Conservation (phyloP, 2,113 vertebrate genomes). For the Oryzias melastigma region DNA sequence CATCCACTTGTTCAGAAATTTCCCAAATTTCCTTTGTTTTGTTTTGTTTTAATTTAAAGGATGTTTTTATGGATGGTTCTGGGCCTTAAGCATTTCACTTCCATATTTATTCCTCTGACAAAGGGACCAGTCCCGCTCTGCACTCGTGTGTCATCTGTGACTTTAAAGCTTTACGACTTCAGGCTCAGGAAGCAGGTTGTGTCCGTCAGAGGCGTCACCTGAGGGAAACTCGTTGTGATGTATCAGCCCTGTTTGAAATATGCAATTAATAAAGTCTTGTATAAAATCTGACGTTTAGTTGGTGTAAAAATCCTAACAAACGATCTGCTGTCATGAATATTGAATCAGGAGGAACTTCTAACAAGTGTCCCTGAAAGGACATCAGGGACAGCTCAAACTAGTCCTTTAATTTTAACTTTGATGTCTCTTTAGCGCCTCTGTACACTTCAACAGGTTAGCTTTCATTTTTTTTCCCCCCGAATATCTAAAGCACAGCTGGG, state of each 20-base stretch:
- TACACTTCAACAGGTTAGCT: too few species aligned
- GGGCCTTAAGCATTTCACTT: slow-evolving; percentile 19
- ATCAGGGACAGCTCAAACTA: too few species aligned
- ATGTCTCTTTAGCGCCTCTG: too few species aligned
- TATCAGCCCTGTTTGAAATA: slow-evolving; percentile 65
- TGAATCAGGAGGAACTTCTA: too few species aligned
- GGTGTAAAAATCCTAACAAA: not conserved
- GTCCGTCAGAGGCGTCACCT: slow-evolving; percentile 18
- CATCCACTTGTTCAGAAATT: slow-evolving; percentile 1
- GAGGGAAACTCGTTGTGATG: slow-evolving; percentile 50
- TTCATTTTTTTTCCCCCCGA: too few species aligned
- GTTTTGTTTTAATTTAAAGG: not conserved
- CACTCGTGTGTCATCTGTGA: slow-evolving; percentile 35
- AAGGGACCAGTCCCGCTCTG: slow-evolving; percentile 65
- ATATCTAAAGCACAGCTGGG: too few species aligned
- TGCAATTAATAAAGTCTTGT: slow-evolving; percentile 79
- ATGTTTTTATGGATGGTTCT: slow-evolving; percentile 4
- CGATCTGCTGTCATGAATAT: too few species aligned
- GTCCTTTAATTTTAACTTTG: too few species aligned
- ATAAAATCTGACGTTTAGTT: slow-evolving; percentile 24
- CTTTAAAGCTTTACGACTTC: too few species aligned
- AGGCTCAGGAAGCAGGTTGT: slow-evolving; percentile 16
- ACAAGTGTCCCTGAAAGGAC: too few species aligned
- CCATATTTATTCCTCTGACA: slow-evolving; percentile 35
- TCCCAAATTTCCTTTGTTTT: not conserved